phyloP scores from a whole-genome alignment of 1,140 invertebrate genomes.

The Brachionus rubens region DNA sequence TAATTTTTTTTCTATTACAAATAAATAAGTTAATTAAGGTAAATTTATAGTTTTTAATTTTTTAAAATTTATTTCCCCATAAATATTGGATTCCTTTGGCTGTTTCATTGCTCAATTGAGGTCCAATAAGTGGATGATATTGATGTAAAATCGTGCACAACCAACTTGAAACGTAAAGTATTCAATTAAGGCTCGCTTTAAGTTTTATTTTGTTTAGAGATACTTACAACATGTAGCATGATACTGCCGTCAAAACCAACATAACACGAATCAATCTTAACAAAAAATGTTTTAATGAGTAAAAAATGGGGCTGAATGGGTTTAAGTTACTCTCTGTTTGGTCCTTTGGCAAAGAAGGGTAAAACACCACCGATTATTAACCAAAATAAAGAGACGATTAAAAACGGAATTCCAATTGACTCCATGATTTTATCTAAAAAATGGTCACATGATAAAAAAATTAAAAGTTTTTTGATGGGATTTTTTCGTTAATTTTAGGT shows the following conservation, averaged over 20 bases:
- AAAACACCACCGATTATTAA: conserved; percentile 11
- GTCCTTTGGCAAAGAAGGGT: conserved; percentile 46
- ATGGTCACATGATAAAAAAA: too few relatives aligned
- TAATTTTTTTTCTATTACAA: conserved; percentile 1
- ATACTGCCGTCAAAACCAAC: conserved; percentile 37
- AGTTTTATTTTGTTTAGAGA: too few relatives aligned
- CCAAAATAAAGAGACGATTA: conserved; percentile 33
- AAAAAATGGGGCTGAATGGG: too few relatives aligned
- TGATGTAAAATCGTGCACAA: conserved; percentile 34
- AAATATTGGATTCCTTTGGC: conserved; percentile 32
- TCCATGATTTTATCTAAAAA: not conserved
- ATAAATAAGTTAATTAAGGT: not conserved
- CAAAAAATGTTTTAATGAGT: not conserved
- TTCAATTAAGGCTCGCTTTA: too few relatives aligned
- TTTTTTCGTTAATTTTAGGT: too few relatives aligned
- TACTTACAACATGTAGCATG: conserved; percentile 45
- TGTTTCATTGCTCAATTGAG: conserved; percentile 32
- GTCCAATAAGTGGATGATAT: conserved; percentile 45
- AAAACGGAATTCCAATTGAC: conserved; percentile 21
- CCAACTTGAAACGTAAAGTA: too few relatives aligned
- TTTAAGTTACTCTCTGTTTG: conserved; percentile 42
- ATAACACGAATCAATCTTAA: conserved; percentile 28
- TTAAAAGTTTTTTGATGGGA: too few relatives aligned
- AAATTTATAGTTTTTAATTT: not conserved
- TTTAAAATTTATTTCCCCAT: conserved; percentile 38